Base-by-base conservation (phyloP, 1,140 invertebrate species). In the Chionoecetes opilio region DNA sequence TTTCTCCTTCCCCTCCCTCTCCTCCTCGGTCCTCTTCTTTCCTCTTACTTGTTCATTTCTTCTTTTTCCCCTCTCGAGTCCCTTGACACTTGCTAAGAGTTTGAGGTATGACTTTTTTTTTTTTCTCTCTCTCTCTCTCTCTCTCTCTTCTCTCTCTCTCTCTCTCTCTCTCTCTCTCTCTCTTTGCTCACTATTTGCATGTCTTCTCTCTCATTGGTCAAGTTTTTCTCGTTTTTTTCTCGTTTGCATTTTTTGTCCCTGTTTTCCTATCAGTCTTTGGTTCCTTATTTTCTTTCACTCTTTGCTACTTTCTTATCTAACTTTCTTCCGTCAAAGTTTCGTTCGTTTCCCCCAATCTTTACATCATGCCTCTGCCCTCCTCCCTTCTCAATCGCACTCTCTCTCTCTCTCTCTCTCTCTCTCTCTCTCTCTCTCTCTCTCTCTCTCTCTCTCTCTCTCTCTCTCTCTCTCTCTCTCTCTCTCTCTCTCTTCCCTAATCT, bases 351-450 rank as follows among this genome's bases (percentile, higher is more conserved):
- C n/a, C n/a, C n/a, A 17, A 53, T 53, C 21, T 11, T 53, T 9
- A 53, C 21, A 14, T 53, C 46, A 53, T 53, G 46, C 46, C 21
- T 53, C 46, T n/a, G 26, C n/a, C 6, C n/a, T n/a, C n/a, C 11
- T 11, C 6, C 21, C 21, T n/a, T 75, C 21, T 75, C 14, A n/a
- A n/a, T n/a, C n/a, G 21, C n/a, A n/a, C 63, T 75, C n/a, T 75
- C 63, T 75, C 21, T 75, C 63, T 75, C 63, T 75, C n/a, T 75
- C 63, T 75, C 63, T 75, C n/a, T n/a, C 63, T 75, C n/a, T 75
- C 21, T 75, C n/a, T n/a, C 63, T 75, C 63, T 75, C 21, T n/a
- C 63, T 75, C n/a, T n/a, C 63, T 75, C n/a, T 75, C 63, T 75
- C n/a, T 75, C n/a, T n/a, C n/a, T n/a, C n/a, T 75, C 63, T n/a